These are phyloP conservation scores for Nysson spinosus DNA, from an alignment of 2,888 invertebrate species.

Conservation along the genomic window DNA sequence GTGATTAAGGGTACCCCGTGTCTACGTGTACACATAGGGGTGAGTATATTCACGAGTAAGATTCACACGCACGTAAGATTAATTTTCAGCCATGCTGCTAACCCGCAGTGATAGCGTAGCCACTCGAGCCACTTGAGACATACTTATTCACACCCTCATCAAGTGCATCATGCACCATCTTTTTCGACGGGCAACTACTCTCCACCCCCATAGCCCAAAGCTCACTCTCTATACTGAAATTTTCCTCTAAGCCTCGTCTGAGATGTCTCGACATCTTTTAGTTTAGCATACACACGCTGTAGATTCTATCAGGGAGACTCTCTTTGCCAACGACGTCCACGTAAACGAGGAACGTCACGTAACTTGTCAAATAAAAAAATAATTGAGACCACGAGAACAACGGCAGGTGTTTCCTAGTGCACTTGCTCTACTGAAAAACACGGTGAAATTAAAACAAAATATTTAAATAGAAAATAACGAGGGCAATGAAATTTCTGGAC, in stretches of 20 bases:
- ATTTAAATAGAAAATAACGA: too few relatives aligned
- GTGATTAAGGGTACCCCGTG: too few relatives aligned
- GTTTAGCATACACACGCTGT: slow-evolving; percentile 12
- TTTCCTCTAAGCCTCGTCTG: slow-evolving; percentile 47
- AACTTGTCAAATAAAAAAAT: too few relatives aligned
- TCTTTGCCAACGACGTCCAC: neutral
- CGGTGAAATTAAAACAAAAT: too few relatives aligned
- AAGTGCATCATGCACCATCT: slow-evolving; percentile 58
- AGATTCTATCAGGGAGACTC: slow-evolving; percentile 17
- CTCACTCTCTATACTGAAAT: slow-evolving; percentile 18
- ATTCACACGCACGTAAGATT: slow-evolving; percentile 58
- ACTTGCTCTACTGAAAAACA: too few relatives aligned
- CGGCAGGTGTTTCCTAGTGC: too few relatives aligned
- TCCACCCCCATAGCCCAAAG: slow-evolving; percentile 17
- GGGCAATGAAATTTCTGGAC: too few relatives aligned
- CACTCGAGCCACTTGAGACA: slow-evolving; percentile 71
- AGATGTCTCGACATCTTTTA: slow-evolving; percentile 45
- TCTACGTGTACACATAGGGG: too few relatives aligned
- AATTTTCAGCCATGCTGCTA: slow-evolving; percentile 60
- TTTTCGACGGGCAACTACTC: slow-evolving; percentile 40
- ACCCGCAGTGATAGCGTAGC: slow-evolving; percentile 57
- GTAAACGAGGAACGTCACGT: slow-evolving; percentile 26
- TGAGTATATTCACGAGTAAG: too few relatives aligned
- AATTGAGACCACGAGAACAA: too few relatives aligned
- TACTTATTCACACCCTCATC: slow-evolving; percentile 73